These are phyloP conservation scores for Cyrtonyx montezumae DNA, from an alignment of 2,113 vertebrate species.

Conservation along the genomic window DNA sequence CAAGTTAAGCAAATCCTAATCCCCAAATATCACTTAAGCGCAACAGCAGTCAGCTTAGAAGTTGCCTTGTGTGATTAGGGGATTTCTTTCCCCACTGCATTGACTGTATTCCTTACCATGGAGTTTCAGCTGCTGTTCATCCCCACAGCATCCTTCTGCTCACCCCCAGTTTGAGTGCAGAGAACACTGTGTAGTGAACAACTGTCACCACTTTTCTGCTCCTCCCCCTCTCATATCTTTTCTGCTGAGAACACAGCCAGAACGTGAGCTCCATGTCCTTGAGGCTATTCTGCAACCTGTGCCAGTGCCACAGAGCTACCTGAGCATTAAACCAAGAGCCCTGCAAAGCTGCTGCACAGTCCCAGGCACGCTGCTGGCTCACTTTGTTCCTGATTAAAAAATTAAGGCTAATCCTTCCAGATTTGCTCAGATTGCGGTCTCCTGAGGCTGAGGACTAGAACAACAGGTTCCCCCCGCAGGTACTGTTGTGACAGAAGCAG, in stretches of 20 bases:
- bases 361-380: neutral
- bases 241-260: neutral
- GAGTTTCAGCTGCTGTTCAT: neutral
- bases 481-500: neutral
- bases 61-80: neutral
- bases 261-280: neutral
- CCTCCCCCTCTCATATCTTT: neutral
- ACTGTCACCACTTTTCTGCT: neutral
- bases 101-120: neutral
- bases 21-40: neutral
- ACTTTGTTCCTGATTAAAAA: neutral
- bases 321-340: neutral
- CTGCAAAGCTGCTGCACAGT: neutral
- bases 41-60: neutral
- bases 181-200: neutral
- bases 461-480: neutral
- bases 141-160: neutral
- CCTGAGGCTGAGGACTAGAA: neutral
- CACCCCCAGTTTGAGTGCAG: neutral
- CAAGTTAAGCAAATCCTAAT: neutral
- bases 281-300: neutral
- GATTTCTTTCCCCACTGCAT: neutral
- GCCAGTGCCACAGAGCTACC: neutral
- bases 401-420: neutral
- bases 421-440: neutral